Evolutionary conservation across 2,888 invertebrate species (phyloP), one percentile per base, ranked within the genome.

Genomic region (Bugulina stolonifera): DNA sequence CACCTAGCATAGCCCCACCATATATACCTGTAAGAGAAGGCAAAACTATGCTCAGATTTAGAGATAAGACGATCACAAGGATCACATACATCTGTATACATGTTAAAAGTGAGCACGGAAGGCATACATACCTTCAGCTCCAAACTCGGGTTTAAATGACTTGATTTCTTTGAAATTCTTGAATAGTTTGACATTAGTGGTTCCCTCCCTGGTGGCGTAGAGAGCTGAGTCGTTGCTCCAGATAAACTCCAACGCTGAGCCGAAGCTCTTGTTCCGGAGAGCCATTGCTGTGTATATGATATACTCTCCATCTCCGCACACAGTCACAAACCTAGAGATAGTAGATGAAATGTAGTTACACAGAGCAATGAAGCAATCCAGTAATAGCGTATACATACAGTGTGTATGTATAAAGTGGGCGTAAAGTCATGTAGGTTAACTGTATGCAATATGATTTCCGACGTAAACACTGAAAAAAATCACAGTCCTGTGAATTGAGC

Each of bases 251-350:
- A 96, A 93, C 0, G 97, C 98, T 18, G 93, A 91, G 0, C 99
- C 99, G 82, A 98, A 99, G 0, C 96, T 96, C 84, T 99, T 99
- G 85, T 99, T 99, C 72, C 99, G 88, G 75, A 99, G 87, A 0
- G 98, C 98, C 96, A 99, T 97, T 0, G 99, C 95, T 0, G 99
- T 99, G 87, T 99, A 99, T 79, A 99, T 98, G 70, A 99, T 99
- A 85, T 97, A 99, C 84, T 99, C 99, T 22, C 99, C 99, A 85
- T 99, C 99, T 0, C 99, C 99, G 81, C 99, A 99, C 0, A 98
- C 98, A 0, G 97, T 98, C 1, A 93, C 90, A 85, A 91, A 91
- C 77, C 90, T 87, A 72, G 14, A 43, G n/a, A n/a, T n/a, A n/a
- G n/a, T n/a, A n/a, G n/a, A n/a, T n/a, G n/a, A n/a, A n/a, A n/a